A percentile compares a stretch with the other conserved stretches of the same genome.
Evolutionary conservation across 2,797 vertebrate species (phyloP).

Genomic region (Gymnoscopelus braueri): DNA sequence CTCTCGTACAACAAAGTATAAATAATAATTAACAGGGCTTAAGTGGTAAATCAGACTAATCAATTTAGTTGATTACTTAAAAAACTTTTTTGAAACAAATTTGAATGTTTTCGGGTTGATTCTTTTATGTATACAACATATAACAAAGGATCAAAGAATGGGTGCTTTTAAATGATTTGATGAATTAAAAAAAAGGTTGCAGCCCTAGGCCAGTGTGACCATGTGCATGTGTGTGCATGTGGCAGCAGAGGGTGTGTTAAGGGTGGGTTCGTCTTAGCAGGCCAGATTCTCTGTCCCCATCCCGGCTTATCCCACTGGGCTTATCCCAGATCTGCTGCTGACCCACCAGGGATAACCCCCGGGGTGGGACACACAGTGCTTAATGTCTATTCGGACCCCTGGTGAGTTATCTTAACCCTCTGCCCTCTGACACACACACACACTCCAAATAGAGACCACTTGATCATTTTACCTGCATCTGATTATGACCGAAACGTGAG

Average conservation of each 20-base stretch:
- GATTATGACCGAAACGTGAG: too few species aligned
- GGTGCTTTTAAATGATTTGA: too few species aligned
- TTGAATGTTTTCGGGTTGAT: too few species aligned
- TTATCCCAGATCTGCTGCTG: constrained; percentile 78
- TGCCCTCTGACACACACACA: constrained; percentile 24
- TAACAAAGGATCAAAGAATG: too few species aligned
- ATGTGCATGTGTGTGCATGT: not conserved
- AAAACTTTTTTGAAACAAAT: too few species aligned
- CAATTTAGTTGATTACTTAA: too few species aligned
- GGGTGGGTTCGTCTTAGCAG: constrained; percentile 35
- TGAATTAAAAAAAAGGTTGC: too few species aligned
- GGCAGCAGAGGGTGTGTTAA: not conserved
- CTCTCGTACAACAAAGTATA: not conserved
- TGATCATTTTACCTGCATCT: too few species aligned
- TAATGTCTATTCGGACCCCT: constrained; percentile 57
- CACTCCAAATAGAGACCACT: constrained; percentile 15
- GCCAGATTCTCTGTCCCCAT: constrained; percentile 63
- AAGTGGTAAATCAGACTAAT: too few species aligned
- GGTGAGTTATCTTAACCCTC: constrained; percentile 49
- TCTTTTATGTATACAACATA: too few species aligned
- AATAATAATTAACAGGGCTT: too few species aligned
- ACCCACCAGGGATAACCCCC: constrained; percentile 64
- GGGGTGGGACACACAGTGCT: constrained; percentile 47
- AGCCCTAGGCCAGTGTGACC: too few species aligned
- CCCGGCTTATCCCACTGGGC: constrained; percentile 66